Percentiles rank a stretch among this genome's conserved stretches.
Conservation (phyloP, 2,888 invertebrate species). For the Carcina quercana region DNA sequence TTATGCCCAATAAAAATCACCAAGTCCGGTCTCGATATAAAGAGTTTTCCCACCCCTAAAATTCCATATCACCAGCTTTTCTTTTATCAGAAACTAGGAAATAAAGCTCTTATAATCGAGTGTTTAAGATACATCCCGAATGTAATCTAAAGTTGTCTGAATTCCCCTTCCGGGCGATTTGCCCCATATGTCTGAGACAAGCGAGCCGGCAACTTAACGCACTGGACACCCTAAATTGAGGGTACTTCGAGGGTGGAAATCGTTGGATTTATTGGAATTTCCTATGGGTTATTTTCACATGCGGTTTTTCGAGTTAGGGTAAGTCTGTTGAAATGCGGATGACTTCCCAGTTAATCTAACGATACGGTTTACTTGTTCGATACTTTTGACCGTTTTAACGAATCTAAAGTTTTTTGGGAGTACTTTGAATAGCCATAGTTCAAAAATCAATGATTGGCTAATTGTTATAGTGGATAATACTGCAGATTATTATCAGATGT, state of each 20-base stretch:
- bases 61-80: slow-evolving; percentile 31
- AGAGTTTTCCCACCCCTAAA: slow-evolving; percentile 60
- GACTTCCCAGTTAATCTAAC: neutral
- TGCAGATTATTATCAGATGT: too few species aligned
- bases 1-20: slow-evolving; percentile 67
- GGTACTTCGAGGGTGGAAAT: slow-evolving; percentile 54
- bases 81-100: too few species aligned
- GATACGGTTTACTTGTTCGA: too few species aligned
- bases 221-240: slow-evolving; percentile 67
- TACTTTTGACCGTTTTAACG: too few species aligned
- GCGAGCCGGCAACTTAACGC: slow-evolving; percentile 59
- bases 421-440: too few species aligned
- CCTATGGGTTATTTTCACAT: slow-evolving; percentile 56
- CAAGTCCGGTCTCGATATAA: slow-evolving; percentile 63
- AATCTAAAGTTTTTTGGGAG: too few species aligned
- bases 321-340: neutral
- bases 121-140: too few species aligned
- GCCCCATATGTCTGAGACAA: slow-evolving; percentile 65
- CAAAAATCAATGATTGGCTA: too few species aligned
- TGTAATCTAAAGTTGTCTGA: too few species aligned
- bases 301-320: slow-evolving; percentile 20
- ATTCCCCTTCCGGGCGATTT: slow-evolving; percentile 53
- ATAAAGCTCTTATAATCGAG: too few species aligned
- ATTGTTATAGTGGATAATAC: too few species aligned
- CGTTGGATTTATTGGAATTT: slow-evolving; percentile 64